A percentile compares a stretch with the other conserved stretches of the same genome.
phyloP scores from a whole-genome alignment of 2,888 invertebrate species.

The Alloscopus bannaensis region DNA sequence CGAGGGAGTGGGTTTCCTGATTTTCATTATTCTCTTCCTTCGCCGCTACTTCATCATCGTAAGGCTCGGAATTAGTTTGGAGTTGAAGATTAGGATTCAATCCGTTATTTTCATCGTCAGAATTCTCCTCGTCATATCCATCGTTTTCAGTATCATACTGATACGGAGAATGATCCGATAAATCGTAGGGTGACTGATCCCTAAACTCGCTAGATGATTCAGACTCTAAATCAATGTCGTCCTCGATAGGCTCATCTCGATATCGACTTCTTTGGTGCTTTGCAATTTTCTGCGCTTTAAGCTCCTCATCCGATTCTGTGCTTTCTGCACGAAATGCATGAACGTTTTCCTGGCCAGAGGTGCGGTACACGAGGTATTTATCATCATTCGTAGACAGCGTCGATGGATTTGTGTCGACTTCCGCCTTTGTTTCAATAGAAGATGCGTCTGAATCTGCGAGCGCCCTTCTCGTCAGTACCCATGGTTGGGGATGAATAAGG shows the following conservation, averaged over 20 bases:
- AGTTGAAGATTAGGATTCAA: conserved; percentile 24
- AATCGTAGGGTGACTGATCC: conserved; percentile 14
- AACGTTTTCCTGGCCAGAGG: conserved; percentile 18
- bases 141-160: conserved; percentile 37
- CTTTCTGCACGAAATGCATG: conserved; percentile 24
- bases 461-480: conserved; percentile 48
- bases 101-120: conserved; percentile 10
- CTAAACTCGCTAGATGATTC: conserved; percentile 29
- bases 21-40: conserved; percentile 34
- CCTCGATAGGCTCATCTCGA: conserved; percentile 46
- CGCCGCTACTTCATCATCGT: conserved; percentile 49
- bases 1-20: conserved; percentile 33
- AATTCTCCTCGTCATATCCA: conserved; percentile 8
- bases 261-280: conserved; percentile 40
- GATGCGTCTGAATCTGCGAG: conserved; percentile 14
- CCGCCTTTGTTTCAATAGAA: neutral
- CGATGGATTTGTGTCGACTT: neutral
- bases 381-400: conserved; percentile 7
- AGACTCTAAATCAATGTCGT: conserved; percentile 31
- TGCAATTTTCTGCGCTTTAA: neutral
- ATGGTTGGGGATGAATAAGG: conserved; percentile 48
- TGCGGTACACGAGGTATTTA: conserved; percentile 35
- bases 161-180: conserved; percentile 47
- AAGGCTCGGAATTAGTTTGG: conserved; percentile 46
- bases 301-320: conserved; percentile 26